Base-by-base conservation (phyloP, 2,113 vertebrate species). In the Kobus ellipsiprymnus region DNA sequence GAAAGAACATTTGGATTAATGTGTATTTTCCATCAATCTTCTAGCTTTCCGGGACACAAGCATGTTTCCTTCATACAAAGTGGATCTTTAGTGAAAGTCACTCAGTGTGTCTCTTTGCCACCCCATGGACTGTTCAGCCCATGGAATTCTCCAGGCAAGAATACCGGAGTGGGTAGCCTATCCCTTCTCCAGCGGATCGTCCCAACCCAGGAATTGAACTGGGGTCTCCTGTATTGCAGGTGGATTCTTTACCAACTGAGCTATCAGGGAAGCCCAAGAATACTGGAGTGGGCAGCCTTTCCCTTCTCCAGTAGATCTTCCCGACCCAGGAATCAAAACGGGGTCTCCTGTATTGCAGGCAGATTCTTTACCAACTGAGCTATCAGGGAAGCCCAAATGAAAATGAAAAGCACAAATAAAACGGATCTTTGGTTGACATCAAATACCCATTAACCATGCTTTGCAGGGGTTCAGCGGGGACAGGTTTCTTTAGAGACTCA, bases 401-500 rank as follows among this genome's bases (percentile, higher is more conserved):
- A 74, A 74, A 40, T 13, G 67, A 74, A 74, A 98, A 98, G 95
- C 93, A 95, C 6, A 5, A 97, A 95, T 88, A 67, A 16, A 30
- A 94, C 74, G 74, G n/a, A 50, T 29, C 2, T 93, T 77, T 44
- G 16, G 25, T 19, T 77, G 64, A 60, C 10, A 48, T 57, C 27
- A 52, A 87, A 54, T 21, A 64, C 27, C 29, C 55, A 89, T 4
- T 82, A 90, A 97, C 77, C 40, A 83, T 55, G 60, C 60, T 59
- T n/a, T 60, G 96, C 50, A 91, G 2, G 5, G 77, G n/a, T 13
- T 55, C 97, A 44, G 40, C 23, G 92, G 90, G 77, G 94, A 94
- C 23, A 60, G 77, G 94, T 97, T 96, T 96, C 97, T 96, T 96
- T 95, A 33, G 67, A 97, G 95, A 59, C 83, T 98, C 98, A 97